Evolutionary conservation across 2,888 invertebrate genomes (phyloP).

Genomic region (Azorinus chamasolen): DNA sequence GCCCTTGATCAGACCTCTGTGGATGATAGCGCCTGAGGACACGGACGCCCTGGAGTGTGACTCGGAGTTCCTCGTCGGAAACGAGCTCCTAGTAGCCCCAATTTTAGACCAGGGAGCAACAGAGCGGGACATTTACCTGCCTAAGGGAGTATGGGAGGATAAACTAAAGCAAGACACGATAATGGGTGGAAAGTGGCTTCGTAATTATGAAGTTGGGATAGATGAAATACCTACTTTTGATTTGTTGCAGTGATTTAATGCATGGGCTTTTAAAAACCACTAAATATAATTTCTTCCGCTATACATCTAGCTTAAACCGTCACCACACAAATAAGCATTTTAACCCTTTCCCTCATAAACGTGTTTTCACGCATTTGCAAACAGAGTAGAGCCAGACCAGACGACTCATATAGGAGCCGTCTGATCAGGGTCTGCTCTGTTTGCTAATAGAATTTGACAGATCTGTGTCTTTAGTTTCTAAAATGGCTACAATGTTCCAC

Average conservation of each 20-base stretch:
- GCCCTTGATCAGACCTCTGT: slow-evolving; percentile 96
- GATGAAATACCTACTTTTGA: slow-evolving; percentile 61
- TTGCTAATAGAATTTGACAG: no score
- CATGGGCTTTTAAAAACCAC: no score
- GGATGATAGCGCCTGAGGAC: slow-evolving; percentile 95
- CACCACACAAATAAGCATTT: no score
- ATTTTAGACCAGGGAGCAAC: slow-evolving; percentile 75
- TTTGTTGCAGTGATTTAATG: background rate
- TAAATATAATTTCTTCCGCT: no score
- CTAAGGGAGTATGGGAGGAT: slow-evolving; percentile 74
- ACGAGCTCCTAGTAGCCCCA: slow-evolving; percentile 83
- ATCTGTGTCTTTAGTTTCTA: no score
- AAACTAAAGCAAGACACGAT: slow-evolving; percentile 47
- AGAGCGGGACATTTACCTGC: slow-evolving; percentile 79
- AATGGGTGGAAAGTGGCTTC: slow-evolving; percentile 72
- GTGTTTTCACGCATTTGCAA: no score
- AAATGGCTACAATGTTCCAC: no score
- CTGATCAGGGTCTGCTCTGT: no score
- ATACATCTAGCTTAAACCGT: no score
- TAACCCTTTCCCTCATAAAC: no score
- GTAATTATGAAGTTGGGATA: slow-evolving; percentile 47
- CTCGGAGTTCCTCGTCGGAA: slow-evolving; percentile 87
- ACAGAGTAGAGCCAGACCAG: no score
- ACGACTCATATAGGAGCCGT: no score
- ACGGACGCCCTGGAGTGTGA: slow-evolving; percentile 93